A percentile compares a stretch with the other conserved stretches of the same genome.
phyloP scores from a whole-genome alignment of 1,140 invertebrate species.

The Pseudomyrmex cubaensis region DNA sequence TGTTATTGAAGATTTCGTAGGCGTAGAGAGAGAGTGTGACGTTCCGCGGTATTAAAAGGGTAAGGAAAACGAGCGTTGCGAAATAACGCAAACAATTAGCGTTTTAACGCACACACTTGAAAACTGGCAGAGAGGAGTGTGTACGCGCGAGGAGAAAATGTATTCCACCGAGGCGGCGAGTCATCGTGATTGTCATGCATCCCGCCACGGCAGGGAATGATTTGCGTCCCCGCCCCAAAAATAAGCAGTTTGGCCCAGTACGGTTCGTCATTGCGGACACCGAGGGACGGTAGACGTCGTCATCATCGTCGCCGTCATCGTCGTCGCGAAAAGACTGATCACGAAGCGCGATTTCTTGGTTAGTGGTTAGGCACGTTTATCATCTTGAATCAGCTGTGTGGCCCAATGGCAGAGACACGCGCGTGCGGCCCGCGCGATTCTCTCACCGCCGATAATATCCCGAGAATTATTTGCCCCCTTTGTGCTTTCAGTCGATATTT shows the following conservation, averaged over 20 bases:
- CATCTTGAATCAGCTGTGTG: conserved; percentile 70
- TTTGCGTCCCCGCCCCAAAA: conserved; percentile 68
- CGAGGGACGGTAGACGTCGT: conserved; percentile 21
- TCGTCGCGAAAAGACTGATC: not conserved
- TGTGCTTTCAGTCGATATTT: conserved; percentile 27
- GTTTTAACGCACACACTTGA: no score
- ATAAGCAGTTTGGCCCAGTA: conserved; percentile 67
- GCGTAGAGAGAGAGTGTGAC: no score
- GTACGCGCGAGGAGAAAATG: conserved; percentile 50
- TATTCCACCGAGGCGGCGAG: conserved; percentile 57
- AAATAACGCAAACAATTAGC: no score
- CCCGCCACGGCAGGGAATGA: conserved; percentile 73
- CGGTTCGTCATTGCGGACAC: conserved; percentile 43
- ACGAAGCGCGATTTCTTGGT: conserved; percentile 56
- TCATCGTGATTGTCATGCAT: conserved; percentile 79
- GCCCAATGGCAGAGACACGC: conserved; percentile 16
- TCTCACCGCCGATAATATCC: not conserved
- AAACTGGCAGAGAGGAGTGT: no score
- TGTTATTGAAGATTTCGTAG: no score
- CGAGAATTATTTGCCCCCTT: not conserved
- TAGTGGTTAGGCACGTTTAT: conserved; percentile 58
- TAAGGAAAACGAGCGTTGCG: no score
- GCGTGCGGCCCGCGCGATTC: conserved; percentile 38
- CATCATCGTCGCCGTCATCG: conserved; percentile 5
- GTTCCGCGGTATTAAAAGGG: no score